phyloP scores from a whole-genome alignment of 2,797 vertebrate species.

The Enteromius unitaeniatus region DNA sequence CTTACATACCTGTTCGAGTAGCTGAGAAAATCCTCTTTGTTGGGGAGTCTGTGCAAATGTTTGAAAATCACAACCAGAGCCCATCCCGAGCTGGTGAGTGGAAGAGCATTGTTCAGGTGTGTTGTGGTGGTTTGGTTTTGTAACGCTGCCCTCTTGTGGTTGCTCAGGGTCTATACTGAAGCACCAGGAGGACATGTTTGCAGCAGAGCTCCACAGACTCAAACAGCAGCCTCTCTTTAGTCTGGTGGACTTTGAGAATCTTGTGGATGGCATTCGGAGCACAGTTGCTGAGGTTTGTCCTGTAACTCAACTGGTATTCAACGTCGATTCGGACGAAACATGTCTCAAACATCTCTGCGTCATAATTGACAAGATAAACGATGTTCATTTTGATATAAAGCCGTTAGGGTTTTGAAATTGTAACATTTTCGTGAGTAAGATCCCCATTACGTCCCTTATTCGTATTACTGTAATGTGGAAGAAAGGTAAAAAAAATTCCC shows the following conservation, averaged over 20 bases:
- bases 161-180: constrained; percentile 92
- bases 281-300: constrained; percentile 91
- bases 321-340: background rate
- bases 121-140: background rate
- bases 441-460: background rate
- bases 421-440: background rate
- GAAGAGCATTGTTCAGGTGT: background rate
- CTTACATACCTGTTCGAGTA: constrained; percentile 93
- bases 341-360: background rate
- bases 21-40: constrained; percentile 99
- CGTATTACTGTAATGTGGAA: background rate
- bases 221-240: constrained; percentile 95
- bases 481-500: background rate
- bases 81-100: constrained; percentile 89
- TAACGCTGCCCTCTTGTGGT: constrained; percentile 36
- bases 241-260: constrained; percentile 93
- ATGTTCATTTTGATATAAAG: background rate
- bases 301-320: background rate
- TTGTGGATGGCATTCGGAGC: constrained; percentile 93
- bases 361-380: background rate
- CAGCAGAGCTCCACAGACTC: constrained; percentile 91
- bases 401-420: background rate
- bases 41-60: constrained; percentile 99
- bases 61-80: constrained; percentile 95
- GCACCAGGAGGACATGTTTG: constrained; percentile 94